Percentiles rank a stretch among this genome's conserved stretches.
Evolutionary conservation across 2,797 vertebrate species (phyloP).

Genomic region (Gambelia wislizenii): DNA sequence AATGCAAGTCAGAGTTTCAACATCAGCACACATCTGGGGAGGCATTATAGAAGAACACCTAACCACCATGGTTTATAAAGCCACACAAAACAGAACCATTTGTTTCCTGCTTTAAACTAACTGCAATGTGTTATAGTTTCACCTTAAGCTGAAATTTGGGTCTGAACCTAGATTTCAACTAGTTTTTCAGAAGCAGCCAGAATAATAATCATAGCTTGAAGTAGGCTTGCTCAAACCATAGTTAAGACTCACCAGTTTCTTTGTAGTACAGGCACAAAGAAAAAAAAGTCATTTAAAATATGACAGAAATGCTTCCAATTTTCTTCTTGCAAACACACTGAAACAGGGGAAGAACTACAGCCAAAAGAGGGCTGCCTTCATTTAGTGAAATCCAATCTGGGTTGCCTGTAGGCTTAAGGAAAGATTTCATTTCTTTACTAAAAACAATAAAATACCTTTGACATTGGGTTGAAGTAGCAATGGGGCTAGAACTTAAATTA

Average conservation of each 20-base stretch:
- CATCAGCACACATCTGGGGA: no score
- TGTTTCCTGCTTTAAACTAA: no score
- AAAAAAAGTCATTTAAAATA: neutral
- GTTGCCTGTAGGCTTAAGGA: neutral
- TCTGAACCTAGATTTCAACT: no score
- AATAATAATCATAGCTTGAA: neutral
- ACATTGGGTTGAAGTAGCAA: neutral
- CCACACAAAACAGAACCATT: no score
- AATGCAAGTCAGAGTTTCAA: no score
- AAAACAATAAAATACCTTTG: neutral
- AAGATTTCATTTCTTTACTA: neutral
- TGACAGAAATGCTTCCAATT: neutral
- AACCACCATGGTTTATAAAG: no score
- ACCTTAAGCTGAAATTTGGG: no score
- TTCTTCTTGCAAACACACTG: neutral
- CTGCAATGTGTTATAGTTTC: no score
- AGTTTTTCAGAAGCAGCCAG: no score
- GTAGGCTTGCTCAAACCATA: neutral
- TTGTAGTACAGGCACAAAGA: no score
- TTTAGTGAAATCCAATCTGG: neutral
- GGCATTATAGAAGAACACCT: no score
- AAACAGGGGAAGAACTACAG: no score
- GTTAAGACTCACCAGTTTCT: neutral
- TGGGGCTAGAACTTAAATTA: neutral
- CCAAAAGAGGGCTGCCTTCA: neutral